A percentile compares a stretch with the other conserved stretches of the same genome.
phyloP scores from a whole-genome alignment of 1,140 invertebrate species.

The Ganaspis sp. region DNA sequence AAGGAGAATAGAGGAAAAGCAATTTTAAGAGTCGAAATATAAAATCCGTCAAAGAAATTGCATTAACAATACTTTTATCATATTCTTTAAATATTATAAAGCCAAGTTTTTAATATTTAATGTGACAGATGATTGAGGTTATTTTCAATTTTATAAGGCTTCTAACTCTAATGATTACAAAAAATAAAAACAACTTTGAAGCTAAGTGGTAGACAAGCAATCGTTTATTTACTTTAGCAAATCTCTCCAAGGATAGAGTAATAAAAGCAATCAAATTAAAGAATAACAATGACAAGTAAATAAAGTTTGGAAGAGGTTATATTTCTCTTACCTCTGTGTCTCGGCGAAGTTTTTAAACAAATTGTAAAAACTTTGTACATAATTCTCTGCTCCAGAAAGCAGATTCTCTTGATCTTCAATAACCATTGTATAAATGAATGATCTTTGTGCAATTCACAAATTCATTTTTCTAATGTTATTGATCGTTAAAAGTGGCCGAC shows the following conservation, averaged over 20 bases:
- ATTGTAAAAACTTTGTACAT: slow-evolving; percentile 78
- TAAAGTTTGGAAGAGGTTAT: slow-evolving; percentile 68
- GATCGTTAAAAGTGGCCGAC: slow-evolving; percentile 69
- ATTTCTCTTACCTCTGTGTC: slow-evolving; percentile 76
- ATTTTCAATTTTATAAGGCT: slow-evolving; percentile 23
- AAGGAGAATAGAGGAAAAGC: too few species aligned
- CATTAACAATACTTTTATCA: background rate
- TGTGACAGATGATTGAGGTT: slow-evolving; percentile 15
- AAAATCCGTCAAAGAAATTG: background rate
- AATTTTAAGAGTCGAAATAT: too few species aligned
- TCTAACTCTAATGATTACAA: background rate
- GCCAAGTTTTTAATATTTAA: slow-evolving; percentile 44
- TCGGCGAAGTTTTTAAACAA: slow-evolving; percentile 78
- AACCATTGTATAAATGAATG: slow-evolving; percentile 66
- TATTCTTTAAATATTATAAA: slow-evolving; percentile 12
- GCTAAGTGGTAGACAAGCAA: background rate
- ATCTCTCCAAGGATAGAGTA: background rate
- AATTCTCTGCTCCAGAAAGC: slow-evolving; percentile 78
- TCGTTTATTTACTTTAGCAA: background rate
- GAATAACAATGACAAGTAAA: slow-evolving; percentile 57
- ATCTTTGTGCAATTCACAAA: slow-evolving; percentile 63
- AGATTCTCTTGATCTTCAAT: slow-evolving; percentile 73
- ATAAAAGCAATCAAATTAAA: background rate
- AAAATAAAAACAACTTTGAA: background rate
- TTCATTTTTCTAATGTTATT: slow-evolving; percentile 74